Conservation (phyloP, 2,113 vertebrate species). For the Triplophysa dalaica region DNA sequence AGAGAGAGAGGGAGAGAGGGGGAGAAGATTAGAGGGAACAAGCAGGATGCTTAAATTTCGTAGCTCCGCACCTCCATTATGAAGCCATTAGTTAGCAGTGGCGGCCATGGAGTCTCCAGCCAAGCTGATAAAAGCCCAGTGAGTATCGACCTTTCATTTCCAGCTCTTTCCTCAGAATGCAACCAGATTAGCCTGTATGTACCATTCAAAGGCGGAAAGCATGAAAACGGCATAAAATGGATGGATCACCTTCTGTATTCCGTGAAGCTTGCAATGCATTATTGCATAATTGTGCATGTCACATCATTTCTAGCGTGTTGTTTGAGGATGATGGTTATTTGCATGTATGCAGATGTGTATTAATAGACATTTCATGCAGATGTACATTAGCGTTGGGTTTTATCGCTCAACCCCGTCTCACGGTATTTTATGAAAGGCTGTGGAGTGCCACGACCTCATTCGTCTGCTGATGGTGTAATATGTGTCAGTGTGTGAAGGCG, state of each 20-base stretch:
- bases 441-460: conserved; percentile 18
- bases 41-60: conserved; percentile 88
- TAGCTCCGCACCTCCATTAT: conserved; percentile 88
- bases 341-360: not conserved
- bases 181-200: conserved; percentile 52
- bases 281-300: not conserved
- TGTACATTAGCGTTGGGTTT: not conserved
- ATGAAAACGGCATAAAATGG: conserved; percentile 37
- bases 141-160: conserved; percentile 76
- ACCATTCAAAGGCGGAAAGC: not conserved
- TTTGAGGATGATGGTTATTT: conserved; percentile 1
- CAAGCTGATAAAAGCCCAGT: conserved; percentile 95
- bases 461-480: conserved; percentile 55
- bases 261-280: not conserved
- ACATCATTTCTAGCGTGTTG: not conserved
- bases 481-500: conserved; percentile 70
- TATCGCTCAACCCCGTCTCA: not conserved
- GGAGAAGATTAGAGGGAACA: conserved; percentile 54
- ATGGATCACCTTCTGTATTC: conserved; percentile 11
- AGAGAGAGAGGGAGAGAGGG: conserved; percentile 42
- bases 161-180: conserved; percentile 58
- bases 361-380: not conserved
- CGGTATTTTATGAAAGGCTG: not conserved
- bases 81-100: conserved; percentile 95
- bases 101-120: conserved; percentile 96